phyloP scores from a whole-genome alignment of 2,888 invertebrate genomes.

The Cataglyphis rosenhaueri region DNA sequence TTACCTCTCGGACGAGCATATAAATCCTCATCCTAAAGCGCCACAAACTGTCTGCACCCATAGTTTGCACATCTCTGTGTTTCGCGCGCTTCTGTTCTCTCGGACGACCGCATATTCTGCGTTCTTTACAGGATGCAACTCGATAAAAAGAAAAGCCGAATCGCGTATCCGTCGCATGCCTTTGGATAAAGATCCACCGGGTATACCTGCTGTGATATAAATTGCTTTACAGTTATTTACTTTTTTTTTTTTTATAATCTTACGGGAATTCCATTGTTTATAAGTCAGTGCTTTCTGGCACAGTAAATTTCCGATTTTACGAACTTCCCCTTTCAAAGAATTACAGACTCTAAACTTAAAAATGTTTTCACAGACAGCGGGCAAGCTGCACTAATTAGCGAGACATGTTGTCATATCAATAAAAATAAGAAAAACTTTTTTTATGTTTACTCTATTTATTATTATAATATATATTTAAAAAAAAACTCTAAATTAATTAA shows the following conservation, averaged over 20 bases:
- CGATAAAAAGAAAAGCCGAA: conserved; percentile 36
- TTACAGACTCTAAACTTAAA: background rate
- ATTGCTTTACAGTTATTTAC: background rate
- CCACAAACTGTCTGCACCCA: conserved; percentile 65
- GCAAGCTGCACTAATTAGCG: background rate
- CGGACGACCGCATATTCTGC: conserved; percentile 33
- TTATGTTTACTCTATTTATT: conserved; percentile 2
- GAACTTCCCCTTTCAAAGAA: background rate
- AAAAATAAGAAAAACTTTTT: background rate
- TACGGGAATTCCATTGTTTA: conserved; percentile 4
- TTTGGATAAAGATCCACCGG: conserved; percentile 9
- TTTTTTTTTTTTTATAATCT: background rate
- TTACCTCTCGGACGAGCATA: conserved; percentile 70
- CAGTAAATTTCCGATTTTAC: background rate
- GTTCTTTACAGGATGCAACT: conserved; percentile 34
- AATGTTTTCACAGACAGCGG: background rate
- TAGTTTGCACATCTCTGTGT: conserved; percentile 43
- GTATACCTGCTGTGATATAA: conserved; percentile 34
- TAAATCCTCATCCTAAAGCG: conserved; percentile 73
- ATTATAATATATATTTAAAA: background rate
- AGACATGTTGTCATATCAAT: background rate
- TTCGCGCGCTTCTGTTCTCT: conserved; percentile 31
- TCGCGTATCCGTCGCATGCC: background rate
- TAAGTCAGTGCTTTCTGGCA: background rate
- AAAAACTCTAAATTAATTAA: background rate